These are phyloP conservation scores for Tribolium madens DNA, from an alignment of 1,140 invertebrate species.

Conservation along the genomic window DNA sequence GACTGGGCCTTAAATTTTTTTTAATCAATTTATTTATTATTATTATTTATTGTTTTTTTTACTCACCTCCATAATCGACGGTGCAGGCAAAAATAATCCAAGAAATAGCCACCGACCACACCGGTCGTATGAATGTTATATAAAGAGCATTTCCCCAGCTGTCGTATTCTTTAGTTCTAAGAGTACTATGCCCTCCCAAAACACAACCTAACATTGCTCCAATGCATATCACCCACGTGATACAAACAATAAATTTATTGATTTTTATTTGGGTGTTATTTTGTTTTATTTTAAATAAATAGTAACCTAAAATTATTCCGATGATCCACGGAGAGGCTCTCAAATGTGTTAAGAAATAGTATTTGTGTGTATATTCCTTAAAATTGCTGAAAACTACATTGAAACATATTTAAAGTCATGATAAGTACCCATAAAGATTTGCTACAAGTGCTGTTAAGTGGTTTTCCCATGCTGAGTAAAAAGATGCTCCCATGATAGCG, in stretches of 20 bases:
- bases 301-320: constrained; percentile 70
- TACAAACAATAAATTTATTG: neutral
- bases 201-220: constrained; percentile 45
- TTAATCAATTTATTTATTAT: neutral
- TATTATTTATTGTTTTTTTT: neutral
- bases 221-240: constrained; percentile 34
- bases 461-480: constrained; percentile 42
- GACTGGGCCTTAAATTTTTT: constrained; percentile 51
- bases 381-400: constrained; percentile 24
- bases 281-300: constrained; percentile 45
- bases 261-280: neutral
- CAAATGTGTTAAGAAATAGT: constrained; percentile 63
- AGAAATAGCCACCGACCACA: constrained; percentile 72
- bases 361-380: constrained; percentile 34
- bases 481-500: constrained; percentile 21
- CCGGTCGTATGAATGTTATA: constrained; percentile 71
- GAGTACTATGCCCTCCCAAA: constrained; percentile 54
- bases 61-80: constrained; percentile 74
- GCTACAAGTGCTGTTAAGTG: constrained; percentile 16
- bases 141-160: constrained; percentile 71
- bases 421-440: constrained; percentile 39
- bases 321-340: constrained; percentile 71
- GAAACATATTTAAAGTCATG: neutral
- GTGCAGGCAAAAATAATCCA: constrained; percentile 79
- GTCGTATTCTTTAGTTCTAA: constrained; percentile 59